Evolutionary conservation across 1,140 invertebrate genomes (phyloP).

Genomic region (Zaprionus africanus): DNA sequence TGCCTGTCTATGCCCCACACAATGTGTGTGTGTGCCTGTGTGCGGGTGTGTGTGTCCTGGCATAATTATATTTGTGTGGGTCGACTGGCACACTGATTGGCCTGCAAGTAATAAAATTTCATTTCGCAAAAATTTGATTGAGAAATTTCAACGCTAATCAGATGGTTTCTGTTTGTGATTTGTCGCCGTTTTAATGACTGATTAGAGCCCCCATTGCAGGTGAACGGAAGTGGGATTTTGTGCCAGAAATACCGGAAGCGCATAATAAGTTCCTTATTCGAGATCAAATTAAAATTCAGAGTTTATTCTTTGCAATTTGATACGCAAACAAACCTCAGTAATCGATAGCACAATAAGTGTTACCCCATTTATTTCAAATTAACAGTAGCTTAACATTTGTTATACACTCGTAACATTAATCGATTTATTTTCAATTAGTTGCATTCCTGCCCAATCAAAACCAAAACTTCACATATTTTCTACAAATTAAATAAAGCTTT

Average conservation of each 20-base stretch:
- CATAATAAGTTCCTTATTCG: neutral
- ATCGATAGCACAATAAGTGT: neutral
- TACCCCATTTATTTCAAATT: neutral
- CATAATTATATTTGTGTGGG: conserved; percentile 48
- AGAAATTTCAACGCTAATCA: conserved; percentile 32
- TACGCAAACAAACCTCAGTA: neutral
- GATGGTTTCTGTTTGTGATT: conserved; percentile 18
- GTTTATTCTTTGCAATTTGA: no score
- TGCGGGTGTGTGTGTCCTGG: conserved; percentile 20
- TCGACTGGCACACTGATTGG: conserved; percentile 43
- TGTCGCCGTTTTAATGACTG: neutral
- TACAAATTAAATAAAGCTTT: neutral
- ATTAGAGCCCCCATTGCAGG: neutral
- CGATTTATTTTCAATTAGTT: neutral
- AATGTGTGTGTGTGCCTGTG: neutral
- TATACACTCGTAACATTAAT: neutral
- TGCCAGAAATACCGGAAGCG: neutral
- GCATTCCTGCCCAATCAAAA: neutral
- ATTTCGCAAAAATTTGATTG: conserved; percentile 35
- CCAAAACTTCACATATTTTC: neutral
- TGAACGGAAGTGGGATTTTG: neutral
- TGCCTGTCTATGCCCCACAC: conserved; percentile 29
- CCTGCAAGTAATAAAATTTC: conserved; percentile 8
- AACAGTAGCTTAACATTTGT: neutral
- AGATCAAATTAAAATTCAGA: neutral